Evolutionary conservation across 2,113 vertebrate species (phyloP).

Genomic region (Cynopterus brachyotis): DNA sequence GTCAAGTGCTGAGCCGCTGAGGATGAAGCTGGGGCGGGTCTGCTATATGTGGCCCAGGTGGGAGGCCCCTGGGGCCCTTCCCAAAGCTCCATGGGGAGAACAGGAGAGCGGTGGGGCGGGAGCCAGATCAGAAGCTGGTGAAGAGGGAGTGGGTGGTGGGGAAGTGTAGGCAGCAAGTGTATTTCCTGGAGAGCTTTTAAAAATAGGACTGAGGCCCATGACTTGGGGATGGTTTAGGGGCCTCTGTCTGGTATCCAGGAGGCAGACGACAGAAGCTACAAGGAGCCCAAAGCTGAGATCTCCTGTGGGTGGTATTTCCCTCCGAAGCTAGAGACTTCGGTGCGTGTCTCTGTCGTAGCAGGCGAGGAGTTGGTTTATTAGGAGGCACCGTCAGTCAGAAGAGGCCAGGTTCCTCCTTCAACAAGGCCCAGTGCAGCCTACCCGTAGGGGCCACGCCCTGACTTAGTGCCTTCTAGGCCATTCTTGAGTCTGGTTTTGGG

Average conservation of each 20-base stretch:
- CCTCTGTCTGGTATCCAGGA: not conserved
- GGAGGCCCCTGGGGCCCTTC: constrained; percentile 21
- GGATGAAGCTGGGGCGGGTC: not conserved
- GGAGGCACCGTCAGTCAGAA: not conserved
- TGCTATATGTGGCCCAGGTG: not conserved
- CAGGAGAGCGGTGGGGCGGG: not conserved
- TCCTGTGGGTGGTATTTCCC: not conserved
- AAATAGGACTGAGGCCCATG: constrained; percentile 26
- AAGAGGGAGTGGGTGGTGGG: constrained; percentile 18
- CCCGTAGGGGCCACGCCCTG: not conserved
- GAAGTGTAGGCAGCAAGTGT: constrained; percentile 42
- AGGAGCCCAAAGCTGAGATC: not conserved
- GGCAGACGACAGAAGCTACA: not conserved
- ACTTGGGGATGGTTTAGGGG: not conserved
- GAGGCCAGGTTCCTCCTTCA: not conserved
- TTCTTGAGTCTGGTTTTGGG: not conserved
- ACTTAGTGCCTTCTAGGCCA: not conserved
- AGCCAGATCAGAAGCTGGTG: constrained; percentile 12
- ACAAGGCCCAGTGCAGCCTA: not conserved
- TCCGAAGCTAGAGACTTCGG: not conserved
- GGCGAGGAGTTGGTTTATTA: not conserved
- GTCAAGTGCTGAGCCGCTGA: not conserved
- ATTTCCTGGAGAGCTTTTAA: constrained; percentile 65
- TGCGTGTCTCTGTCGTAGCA: fast-evolving
- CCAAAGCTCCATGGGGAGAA: not conserved